Evolutionary conservation across 2,888 invertebrate species (phyloP).

Genomic region (Pristionchus arcanus): DNA sequence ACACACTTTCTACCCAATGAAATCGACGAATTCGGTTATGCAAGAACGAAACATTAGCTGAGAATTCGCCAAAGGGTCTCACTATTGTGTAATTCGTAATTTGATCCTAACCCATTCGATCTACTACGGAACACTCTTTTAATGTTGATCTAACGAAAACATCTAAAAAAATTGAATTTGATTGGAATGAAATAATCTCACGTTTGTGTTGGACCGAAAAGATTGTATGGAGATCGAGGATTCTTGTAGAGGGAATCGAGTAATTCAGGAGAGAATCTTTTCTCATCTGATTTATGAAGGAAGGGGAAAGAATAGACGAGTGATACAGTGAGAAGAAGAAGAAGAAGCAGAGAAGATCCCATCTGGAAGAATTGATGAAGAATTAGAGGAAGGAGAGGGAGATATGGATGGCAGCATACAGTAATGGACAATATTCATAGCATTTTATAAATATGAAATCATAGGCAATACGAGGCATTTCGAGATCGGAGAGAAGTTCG

Average conservation of each 20-base stretch:
- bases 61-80: too few species aligned
- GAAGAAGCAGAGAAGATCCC: neutral
- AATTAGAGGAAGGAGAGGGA: neutral
- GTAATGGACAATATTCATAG: neutral
- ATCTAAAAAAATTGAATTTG: too few species aligned
- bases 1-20: too few species aligned
- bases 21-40: neutral
- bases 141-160: too few species aligned
- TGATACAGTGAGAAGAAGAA: neutral
- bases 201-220: neutral
- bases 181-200: neutral
- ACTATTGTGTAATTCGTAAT: too few species aligned
- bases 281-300: slow-evolving; percentile 33
- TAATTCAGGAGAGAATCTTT: slow-evolving; percentile 49
- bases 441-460: neutral
- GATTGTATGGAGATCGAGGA: slow-evolving; percentile 10
- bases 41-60: neutral
- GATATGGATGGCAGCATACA: neutral
- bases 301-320: neutral
- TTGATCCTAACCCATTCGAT: too few species aligned
- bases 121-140: too few species aligned
- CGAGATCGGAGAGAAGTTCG: neutral
- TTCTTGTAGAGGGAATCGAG: slow-evolving; percentile 26
- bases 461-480: slow-evolving; percentile 16
- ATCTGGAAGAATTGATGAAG: neutral